phyloP scores from a whole-genome alignment of 2,113 vertebrate species.

The Isurus oxyrinchus region DNA sequence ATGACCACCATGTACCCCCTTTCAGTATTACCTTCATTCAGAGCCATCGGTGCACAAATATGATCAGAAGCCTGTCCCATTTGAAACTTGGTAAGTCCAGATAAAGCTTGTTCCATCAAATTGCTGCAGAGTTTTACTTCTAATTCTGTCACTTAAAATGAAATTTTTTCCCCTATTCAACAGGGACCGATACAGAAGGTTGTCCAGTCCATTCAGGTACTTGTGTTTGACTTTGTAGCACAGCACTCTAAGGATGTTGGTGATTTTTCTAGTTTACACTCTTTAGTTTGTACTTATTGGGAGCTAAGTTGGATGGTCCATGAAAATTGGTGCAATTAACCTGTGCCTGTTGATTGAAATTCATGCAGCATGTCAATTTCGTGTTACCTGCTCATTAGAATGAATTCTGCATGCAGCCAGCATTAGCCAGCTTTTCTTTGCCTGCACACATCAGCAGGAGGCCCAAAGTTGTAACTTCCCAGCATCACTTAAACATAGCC shows the following conservation, averaged over 20 bases:
- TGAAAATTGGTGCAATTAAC: too few species aligned
- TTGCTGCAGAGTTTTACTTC: background rate
- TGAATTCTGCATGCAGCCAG: too few species aligned
- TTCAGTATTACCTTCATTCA: constrained; percentile 5
- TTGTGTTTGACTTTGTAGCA: background rate
- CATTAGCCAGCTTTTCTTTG: too few species aligned
- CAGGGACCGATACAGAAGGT: background rate
- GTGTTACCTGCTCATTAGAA: too few species aligned
- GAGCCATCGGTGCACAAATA: background rate
- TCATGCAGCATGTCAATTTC: too few species aligned
- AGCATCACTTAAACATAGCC: too few species aligned
- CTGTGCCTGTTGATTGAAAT: too few species aligned
- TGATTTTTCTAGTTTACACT: background rate
- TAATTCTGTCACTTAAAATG: background rate
- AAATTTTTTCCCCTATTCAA: background rate
- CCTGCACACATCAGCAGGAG: too few species aligned
- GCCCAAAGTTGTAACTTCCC: too few species aligned
- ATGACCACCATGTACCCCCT: background rate
- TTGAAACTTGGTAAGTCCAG: background rate
- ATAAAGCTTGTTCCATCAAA: background rate
- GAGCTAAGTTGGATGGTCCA: background rate
- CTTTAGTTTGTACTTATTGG: background rate
- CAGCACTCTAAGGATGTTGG: background rate
- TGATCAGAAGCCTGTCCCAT: background rate
- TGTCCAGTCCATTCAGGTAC: constrained; percentile 19